phyloP scores from a whole-genome alignment of 2,888 invertebrate genomes.

The Coronaproctus castanopsis region DNA sequence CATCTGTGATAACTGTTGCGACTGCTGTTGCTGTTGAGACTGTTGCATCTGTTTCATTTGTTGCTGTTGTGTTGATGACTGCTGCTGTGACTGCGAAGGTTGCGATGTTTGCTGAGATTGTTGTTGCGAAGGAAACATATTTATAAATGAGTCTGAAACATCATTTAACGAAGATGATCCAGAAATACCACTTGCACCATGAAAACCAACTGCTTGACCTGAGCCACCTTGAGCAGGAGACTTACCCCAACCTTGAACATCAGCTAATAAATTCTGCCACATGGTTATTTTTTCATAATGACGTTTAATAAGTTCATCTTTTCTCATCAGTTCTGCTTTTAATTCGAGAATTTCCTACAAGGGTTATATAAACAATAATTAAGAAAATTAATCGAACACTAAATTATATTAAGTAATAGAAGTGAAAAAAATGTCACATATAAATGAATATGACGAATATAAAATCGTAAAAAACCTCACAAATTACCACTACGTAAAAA shows the following conservation, averaged over 20 bases:
- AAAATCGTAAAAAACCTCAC: too few relatives aligned
- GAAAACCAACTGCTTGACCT: constrained; percentile 12
- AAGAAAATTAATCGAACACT: neutral
- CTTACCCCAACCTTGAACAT: constrained; percentile 39
- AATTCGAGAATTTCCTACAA: constrained; percentile 60
- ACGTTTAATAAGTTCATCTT: constrained; percentile 66
- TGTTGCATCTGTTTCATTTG: constrained; percentile 22
- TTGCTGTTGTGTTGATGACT: constrained; percentile 17
- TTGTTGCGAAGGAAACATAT: constrained; percentile 6
- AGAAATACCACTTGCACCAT: neutral
- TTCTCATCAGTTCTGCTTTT: constrained; percentile 62
- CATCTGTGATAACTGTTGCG: constrained; percentile 19
- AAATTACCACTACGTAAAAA: neutral
- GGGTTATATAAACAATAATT: neutral
- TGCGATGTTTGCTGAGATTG: constrained; percentile 20
- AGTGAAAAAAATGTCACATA: neutral
- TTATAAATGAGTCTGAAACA: neutral
- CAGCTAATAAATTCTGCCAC: constrained; percentile 73
- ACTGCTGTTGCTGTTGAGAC: constrained; percentile 15
- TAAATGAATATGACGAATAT: neutral
- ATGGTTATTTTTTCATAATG: constrained; percentile 77
- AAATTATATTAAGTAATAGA: neutral
- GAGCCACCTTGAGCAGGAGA: constrained; percentile 28
- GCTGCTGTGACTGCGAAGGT: constrained; percentile 20
- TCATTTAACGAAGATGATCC: neutral